phyloP scores from a whole-genome alignment of 2,113 vertebrate genomes.

The Salminus brasiliensis region DNA sequence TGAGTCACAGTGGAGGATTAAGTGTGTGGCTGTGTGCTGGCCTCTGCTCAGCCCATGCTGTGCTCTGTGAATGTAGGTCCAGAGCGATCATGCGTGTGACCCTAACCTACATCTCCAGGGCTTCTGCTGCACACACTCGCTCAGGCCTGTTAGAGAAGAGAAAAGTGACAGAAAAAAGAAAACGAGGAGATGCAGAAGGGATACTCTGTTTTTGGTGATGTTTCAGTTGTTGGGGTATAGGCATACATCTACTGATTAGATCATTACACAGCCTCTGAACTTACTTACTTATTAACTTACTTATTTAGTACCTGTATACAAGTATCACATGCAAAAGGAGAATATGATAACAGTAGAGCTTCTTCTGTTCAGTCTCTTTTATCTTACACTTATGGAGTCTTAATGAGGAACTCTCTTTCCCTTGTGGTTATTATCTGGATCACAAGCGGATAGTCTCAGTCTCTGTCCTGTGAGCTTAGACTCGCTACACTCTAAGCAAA shows the following conservation, averaged over 20 bases:
- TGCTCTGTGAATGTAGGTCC: slow-evolving; percentile 56
- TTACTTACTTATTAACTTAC: neutral
- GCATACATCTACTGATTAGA: neutral
- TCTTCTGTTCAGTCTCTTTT: neutral
- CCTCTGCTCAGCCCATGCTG: neutral
- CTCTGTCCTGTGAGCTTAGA: neutral
- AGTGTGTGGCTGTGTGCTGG: neutral
- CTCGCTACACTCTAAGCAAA: too few species aligned
- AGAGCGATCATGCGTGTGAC: slow-evolving; percentile 61
- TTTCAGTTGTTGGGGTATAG: neutral
- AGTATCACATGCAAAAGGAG: neutral
- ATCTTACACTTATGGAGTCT: neutral
- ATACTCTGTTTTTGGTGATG: neutral
- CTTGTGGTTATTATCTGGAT: neutral
- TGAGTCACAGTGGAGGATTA: neutral
- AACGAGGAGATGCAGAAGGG: neutral
- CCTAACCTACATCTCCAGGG: slow-evolving; percentile 74
- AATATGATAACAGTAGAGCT: neutral
- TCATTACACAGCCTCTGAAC: too few species aligned
- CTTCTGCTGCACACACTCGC: slow-evolving; percentile 47
- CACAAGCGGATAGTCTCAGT: neutral
- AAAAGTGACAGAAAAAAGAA: slow-evolving; percentile 13
- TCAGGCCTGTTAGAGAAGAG: slow-evolving; percentile 18
- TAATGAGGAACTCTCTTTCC: neutral
- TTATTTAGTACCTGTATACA: too few species aligned